Evolutionary conservation across 2,797 vertebrate genomes (phyloP).

Genomic region (Rhadinocentrus ornatus): DNA sequence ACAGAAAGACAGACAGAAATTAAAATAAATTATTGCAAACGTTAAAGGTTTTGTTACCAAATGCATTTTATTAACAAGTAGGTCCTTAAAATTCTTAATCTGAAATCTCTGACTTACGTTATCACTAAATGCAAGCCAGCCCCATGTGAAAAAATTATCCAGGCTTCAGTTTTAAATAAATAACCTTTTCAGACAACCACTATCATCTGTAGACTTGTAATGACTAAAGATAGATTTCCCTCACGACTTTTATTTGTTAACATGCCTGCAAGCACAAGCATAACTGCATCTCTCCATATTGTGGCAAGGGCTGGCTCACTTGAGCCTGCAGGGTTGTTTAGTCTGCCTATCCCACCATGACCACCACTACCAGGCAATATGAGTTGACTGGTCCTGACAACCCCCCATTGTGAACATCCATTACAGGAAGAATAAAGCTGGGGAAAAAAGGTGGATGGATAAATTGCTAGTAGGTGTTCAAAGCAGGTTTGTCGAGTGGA

Average conservation of each 20-base stretch:
- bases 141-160: neutral
- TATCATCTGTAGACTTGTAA: neutral
- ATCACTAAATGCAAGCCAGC: slow-evolving; percentile 1
- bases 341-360: slow-evolving; percentile 27
- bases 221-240: neutral
- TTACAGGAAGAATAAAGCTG: slow-evolving; percentile 25
- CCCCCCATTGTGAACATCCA: slow-evolving; percentile 52
- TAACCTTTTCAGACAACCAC: neutral
- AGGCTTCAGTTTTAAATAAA: neutral
- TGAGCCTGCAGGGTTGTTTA: slow-evolving; percentile 30
- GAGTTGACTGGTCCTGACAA: slow-evolving; percentile 50
- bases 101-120: neutral
- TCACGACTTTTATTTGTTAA: neutral
- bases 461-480: slow-evolving; percentile 39
- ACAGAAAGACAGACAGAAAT: too few species aligned
- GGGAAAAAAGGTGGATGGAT: slow-evolving; percentile 39
- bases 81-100: neutral
- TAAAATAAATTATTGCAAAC: neutral
- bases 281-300: slow-evolving; percentile 11
- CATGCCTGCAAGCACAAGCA: neutral
- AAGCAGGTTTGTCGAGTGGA: slow-evolving; percentile 23
- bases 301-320: slow-evolving; percentile 9
- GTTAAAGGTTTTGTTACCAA: slow-evolving; percentile 24
- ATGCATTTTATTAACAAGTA: too few species aligned
- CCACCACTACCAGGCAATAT: slow-evolving; percentile 33